Evolutionary conservation across 2,797 vertebrate genomes (phyloP), one percentile per base, ranked within the genome.

Genomic region (Myripristis jacobus): DNA sequence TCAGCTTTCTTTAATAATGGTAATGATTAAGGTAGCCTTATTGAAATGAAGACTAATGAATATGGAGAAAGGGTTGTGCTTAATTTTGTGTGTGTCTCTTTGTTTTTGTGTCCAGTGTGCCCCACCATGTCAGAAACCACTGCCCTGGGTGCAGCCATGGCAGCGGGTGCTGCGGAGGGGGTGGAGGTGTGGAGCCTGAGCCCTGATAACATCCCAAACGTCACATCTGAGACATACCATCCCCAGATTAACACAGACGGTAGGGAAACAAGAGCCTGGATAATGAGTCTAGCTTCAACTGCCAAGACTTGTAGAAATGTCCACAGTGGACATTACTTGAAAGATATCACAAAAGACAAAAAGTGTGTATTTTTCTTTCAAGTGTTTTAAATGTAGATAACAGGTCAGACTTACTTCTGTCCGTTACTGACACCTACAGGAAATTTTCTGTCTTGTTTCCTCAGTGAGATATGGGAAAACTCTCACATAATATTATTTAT

Each of bases 121-220:
- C 96, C 97, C 60, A 93, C 88, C 10, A 98, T 98, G 96, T 89
- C 95, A 0, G 96, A 98, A 93, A 97, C 96, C 54, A 96, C 96
- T 0, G 96, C 96, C 19, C 91, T 98, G 29, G 97, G 97, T 9
- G 97, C 91, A 3, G 97, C 97, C 65, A 98, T 98, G 96, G 97
- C 96, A 2, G 97, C 97, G 0, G 97, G 97, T 46, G 91, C 96
- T 4, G 97, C 97, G 3, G 94, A 96, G 86, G 96, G 97, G 9
- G 94, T 98, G 25, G 92, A 87, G 0, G 95, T 98, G 60, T 98
- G 97, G 97, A 95, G 87, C 71, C 90, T 97, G 27, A 91, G 81
- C 22, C 92, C 94, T 1, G 81, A 85, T 62, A 89, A 96, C 61
- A 91, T 95, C 63, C 94, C 95, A 1, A 86, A 90, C 1, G 80